Conservation (phyloP, 2,113 vertebrate genomes). For the Saguinus midas region DNA sequence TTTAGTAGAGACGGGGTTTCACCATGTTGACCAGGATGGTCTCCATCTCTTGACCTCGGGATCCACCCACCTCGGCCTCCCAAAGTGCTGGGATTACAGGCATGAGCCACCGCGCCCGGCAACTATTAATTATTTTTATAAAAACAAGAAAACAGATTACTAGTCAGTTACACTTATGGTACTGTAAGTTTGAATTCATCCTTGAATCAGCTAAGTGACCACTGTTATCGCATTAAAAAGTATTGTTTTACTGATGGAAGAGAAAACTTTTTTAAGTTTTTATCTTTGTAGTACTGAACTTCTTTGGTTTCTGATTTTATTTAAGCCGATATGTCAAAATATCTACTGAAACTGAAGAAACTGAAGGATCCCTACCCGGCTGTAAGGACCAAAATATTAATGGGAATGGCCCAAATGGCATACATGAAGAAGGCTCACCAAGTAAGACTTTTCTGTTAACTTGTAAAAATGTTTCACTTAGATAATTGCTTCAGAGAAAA, state of each 20-base stretch:
- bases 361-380: constrained; percentile 89
- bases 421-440: constrained; percentile 96
- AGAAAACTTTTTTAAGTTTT: not conserved
- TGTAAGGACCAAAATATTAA: constrained; percentile 93
- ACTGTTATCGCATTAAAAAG: not conserved
- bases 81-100: too few species aligned
- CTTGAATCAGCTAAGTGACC: not conserved
- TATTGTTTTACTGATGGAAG: constrained; percentile 30
- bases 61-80: too few species aligned
- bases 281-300: constrained; percentile 33
- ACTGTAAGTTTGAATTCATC: constrained; percentile 1
- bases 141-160: constrained; percentile 4
- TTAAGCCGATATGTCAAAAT: constrained; percentile 88
- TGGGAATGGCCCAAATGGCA: constrained; percentile 94
- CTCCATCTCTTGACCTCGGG: too few species aligned
- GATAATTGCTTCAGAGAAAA: constrained; percentile 38
- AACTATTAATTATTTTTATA: not conserved
- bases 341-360: constrained; percentile 86
- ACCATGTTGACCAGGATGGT: too few species aligned
- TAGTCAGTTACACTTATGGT: not conserved
- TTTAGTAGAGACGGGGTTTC: too few species aligned
- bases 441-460: constrained; percentile 86
- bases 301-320: constrained; percentile 60
- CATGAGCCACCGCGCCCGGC: too few species aligned
- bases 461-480: not conserved